Percentiles rank a stretch among this genome's conserved stretches.
Evolutionary conservation across 2,797 vertebrate genomes (phyloP).

Genomic region (Xenopus petersii): DNA sequence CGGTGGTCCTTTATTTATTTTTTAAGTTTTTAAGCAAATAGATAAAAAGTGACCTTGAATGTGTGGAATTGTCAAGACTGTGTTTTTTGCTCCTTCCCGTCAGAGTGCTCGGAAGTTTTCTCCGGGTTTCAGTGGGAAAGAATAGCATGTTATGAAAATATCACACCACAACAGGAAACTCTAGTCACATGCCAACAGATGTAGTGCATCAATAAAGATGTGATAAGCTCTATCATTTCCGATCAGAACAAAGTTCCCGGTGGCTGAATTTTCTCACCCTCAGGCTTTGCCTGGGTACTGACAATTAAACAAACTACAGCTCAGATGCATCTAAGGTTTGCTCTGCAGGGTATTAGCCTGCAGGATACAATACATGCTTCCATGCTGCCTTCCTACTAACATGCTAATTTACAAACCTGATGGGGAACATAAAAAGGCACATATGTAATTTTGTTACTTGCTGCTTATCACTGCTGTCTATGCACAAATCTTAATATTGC

Average conservation of each 20-base stretch:
- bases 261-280: background rate
- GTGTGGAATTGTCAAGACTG: background rate
- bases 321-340: background rate
- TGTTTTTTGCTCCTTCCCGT: constrained; percentile 26
- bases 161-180: constrained; percentile 39
- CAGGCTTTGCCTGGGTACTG: background rate
- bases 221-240: constrained; percentile 38
- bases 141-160: constrained; percentile 42
- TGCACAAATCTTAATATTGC: too few species aligned
- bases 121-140: constrained; percentile 38
- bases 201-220: constrained; percentile 32
- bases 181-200: constrained; percentile 18
- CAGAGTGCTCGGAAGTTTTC: constrained; percentile 4
- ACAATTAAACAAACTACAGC: background rate
- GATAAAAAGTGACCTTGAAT: background rate
- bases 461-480: too few species aligned
- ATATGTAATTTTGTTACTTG: too few species aligned
- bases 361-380: too few species aligned
- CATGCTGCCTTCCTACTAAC: too few species aligned
- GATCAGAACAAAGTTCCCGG: constrained; percentile 13
- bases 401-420: too few species aligned
- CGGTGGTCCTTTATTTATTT: too few species aligned
- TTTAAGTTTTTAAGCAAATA: background rate
- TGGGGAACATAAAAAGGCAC: too few species aligned
- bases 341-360: too few species aligned